Evolutionary conservation across 2,113 vertebrate genomes (phyloP), one percentile per base, ranked within the genome.

Genomic region (Pseudorasbora parva): DNA sequence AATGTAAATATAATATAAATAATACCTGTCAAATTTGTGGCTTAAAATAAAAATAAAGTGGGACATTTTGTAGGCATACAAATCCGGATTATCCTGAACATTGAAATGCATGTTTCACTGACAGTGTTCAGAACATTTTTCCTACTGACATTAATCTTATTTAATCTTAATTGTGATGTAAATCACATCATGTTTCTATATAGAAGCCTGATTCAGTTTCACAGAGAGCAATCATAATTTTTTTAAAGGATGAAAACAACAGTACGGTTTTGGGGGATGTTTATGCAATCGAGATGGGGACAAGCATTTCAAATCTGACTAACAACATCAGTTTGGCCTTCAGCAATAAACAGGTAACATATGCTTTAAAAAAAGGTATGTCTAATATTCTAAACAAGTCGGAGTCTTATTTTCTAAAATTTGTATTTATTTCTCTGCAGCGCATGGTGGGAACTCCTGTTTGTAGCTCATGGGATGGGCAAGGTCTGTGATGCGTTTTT

Each of bases 401-500:
- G 12, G 1, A 56, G 37, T 21, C 73, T 33, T 30, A 54, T 56
- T 75, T 75, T 25, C 2, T 85, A 1, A 66, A 25, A n/a, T 0
- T 68, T 27, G 33, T 23, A 5, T 37, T 14, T 85, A 60, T 78
- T 41, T 84, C 0, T 64, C 25, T 64, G 1, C 59, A 78, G 45
- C 82, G 91, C 91, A 8, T 21, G 0, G n/a, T 33, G 73, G 5
- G 19, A 14, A 62, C 0, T 41, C 89, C 89, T 17, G 19, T 30
- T 43, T 94, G 93, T 83, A 1, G n/a, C 0, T 93, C 91, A 1
- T 94, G 93, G 93, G 25, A 91, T 19, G 93, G 93, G 78, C 5
- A 78, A 59, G 93, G 93, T 94, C 49, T 91, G 72, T 69, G 8
- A 54, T 30, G 23, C 51, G 81, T 56, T 49, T 27, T 12, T 51